phyloP scores from a whole-genome alignment of 2,113 vertebrate genomes.

The Stictonetta naevosa region DNA sequence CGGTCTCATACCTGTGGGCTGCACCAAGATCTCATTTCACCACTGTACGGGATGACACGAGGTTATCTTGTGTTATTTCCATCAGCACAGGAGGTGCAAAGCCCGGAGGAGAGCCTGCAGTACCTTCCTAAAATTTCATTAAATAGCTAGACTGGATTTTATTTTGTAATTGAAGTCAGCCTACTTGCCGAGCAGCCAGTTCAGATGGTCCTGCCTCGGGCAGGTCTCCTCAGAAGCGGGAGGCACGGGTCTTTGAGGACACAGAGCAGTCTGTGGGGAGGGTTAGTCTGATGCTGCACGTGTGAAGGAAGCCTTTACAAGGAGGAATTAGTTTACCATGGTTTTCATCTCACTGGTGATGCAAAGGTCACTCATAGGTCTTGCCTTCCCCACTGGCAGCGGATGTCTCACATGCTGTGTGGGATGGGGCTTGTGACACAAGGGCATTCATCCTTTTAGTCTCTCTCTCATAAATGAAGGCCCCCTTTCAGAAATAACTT shows the following conservation, averaged over 20 bases:
- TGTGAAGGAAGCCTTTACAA: background rate
- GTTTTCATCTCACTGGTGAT: background rate
- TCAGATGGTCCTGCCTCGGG: background rate
- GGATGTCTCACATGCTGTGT: accelerated
- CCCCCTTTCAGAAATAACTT: background rate
- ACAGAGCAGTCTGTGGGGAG: background rate
- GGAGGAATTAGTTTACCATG: background rate
- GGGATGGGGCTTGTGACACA: background rate
- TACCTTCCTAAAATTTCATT: background rate
- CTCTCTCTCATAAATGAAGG: background rate
- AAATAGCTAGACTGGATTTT: background rate
- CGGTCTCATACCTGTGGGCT: background rate
- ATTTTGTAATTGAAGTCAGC: background rate
- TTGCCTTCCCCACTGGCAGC: background rate
- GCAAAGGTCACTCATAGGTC: background rate
- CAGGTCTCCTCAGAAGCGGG: accelerated
- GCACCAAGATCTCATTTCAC: background rate
- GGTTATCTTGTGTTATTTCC: background rate
- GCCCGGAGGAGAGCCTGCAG: background rate
- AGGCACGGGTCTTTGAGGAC: background rate
- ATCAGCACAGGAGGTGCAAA: background rate
- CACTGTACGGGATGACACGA: background rate
- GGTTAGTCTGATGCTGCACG: background rate
- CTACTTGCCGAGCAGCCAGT: background rate
- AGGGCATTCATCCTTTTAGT: background rate